Conservation (phyloP, 2,113 vertebrate species). For the Perca flavescens region DNA sequence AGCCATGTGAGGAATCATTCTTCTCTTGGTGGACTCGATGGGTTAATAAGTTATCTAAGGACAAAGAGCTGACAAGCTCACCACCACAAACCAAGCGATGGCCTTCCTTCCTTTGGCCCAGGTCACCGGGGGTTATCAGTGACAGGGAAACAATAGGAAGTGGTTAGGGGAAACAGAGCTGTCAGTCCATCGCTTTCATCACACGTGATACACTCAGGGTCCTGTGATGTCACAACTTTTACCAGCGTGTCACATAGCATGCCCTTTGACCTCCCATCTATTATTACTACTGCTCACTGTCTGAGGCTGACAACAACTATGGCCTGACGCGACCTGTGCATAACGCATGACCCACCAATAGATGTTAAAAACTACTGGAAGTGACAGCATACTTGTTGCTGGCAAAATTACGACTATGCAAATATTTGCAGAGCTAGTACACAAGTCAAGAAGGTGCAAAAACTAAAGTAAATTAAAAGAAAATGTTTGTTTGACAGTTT, state of each 20-base stretch:
- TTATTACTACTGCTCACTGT: conserved; percentile 32
- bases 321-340: conserved; percentile 2
- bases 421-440: neutral
- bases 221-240: conserved; percentile 69
- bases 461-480: neutral
- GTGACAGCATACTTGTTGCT: neutral
- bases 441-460: neutral
- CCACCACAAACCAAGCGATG: conserved; percentile 70
- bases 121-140: conserved; percentile 82
- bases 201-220: conserved; percentile 49
- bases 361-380: neutral
- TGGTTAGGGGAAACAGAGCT: conserved; percentile 59
- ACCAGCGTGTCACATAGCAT: conserved; percentile 36
- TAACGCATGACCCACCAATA: neutral
- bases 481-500: neutral
- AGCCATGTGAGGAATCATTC: conserved; percentile 76
- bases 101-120: conserved; percentile 75
- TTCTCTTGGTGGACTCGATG: conserved; percentile 65
- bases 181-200: conserved; percentile 50
- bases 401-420: neutral
- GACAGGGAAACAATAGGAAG: conserved; percentile 82
- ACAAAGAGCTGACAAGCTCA: conserved; percentile 80
- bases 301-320: conserved; percentile 9
- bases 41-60: conserved; percentile 86
- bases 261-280: conserved; percentile 48